A percentile compares a stretch with the other conserved stretches of the same genome.
phyloP scores from a whole-genome alignment of 2,888 invertebrate genomes.

The Xanthorhoe designata region DNA sequence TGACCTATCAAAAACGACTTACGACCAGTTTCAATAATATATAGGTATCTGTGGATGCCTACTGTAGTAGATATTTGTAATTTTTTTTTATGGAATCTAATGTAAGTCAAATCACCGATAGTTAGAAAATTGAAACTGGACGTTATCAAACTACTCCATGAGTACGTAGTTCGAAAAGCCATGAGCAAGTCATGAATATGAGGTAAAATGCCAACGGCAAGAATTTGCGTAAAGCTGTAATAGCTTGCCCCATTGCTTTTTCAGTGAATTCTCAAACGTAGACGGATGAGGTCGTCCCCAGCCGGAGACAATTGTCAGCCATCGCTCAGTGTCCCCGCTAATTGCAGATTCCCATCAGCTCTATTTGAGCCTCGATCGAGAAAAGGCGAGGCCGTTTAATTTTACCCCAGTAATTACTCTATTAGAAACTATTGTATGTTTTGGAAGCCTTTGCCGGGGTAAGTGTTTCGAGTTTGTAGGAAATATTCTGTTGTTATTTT shows the following conservation, averaged over 20 bases:
- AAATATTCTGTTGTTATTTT: background rate
- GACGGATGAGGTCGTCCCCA: slow-evolving; percentile 77
- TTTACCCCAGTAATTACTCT: slow-evolving; percentile 51
- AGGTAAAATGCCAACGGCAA: slow-evolving; percentile 10
- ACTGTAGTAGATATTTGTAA: no score
- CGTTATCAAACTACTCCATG: no score
- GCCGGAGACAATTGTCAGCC: slow-evolving; percentile 78
- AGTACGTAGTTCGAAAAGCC: no score
- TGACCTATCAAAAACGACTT: no score
- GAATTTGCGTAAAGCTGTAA: slow-evolving; percentile 73
- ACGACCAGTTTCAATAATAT: no score
- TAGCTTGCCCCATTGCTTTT: slow-evolving; percentile 82
- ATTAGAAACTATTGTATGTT: slow-evolving; percentile 35
- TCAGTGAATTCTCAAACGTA: slow-evolving; percentile 81
- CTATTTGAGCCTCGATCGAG: slow-evolving; percentile 80
- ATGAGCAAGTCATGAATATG: background rate
- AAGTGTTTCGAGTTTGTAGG: background rate
- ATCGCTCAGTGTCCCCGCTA: slow-evolving; percentile 83
- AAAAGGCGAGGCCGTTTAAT: slow-evolving; percentile 63
- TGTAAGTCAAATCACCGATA: no score
- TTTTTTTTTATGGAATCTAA: no score
- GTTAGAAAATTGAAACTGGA: no score
- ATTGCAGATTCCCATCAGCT: slow-evolving; percentile 82
- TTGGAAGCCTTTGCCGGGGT: background rate
- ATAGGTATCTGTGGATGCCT: no score